Evolutionary conservation across 2,797 vertebrate species (phyloP), one percentile per base, ranked within the genome.

Genomic region (Tenualosa thibaudeaui): DNA sequence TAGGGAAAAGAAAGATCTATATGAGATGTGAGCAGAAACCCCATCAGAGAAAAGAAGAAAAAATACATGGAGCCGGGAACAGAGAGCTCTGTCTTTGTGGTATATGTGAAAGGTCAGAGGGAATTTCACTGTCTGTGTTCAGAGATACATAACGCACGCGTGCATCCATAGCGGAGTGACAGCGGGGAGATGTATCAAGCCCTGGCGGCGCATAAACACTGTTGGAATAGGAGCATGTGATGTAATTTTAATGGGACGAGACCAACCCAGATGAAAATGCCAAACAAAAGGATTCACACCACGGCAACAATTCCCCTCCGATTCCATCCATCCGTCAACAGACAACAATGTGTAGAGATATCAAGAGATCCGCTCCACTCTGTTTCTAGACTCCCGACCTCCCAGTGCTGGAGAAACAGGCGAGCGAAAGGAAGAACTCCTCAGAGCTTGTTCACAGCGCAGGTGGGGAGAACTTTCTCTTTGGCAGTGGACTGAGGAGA

Each of bases 1-100:
- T 86, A 81, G 81, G 85, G 84, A 82, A 17, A 26, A 82, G 81
- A 86, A 78, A 75, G 37, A 75, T 75, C 68, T 75, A 75, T 75
- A 40, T 19, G 68, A 75, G 31, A 43, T 75, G 68, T 40, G 37
- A 75, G 68, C 31, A 7, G 9, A 75, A 37, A 75, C 68, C 68
- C 68, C 68, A 75, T 75, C 68, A 43, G 12, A 75, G 68, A 7
- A 43, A 43, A 40, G 43, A 8, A 68, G 37, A 68, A 31, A 49
- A 49, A 49, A 31, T 1, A 68, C 5, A 75, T 37, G 4, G 26
- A 43, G 68, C 68, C 6, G 68, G 68, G 68, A 75, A 19, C 5
- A 19, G 68, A 75, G 68, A 75, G 7, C 31, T 19, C 5, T 15
- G 37, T 1, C 68, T 75, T 75, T 40, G 68, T 43, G 37, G 68